Percentiles rank a stretch among this genome's conserved stretches.
phyloP scores from a whole-genome alignment of 2,888 invertebrate genomes.

The Brachyopa scutellaris region DNA sequence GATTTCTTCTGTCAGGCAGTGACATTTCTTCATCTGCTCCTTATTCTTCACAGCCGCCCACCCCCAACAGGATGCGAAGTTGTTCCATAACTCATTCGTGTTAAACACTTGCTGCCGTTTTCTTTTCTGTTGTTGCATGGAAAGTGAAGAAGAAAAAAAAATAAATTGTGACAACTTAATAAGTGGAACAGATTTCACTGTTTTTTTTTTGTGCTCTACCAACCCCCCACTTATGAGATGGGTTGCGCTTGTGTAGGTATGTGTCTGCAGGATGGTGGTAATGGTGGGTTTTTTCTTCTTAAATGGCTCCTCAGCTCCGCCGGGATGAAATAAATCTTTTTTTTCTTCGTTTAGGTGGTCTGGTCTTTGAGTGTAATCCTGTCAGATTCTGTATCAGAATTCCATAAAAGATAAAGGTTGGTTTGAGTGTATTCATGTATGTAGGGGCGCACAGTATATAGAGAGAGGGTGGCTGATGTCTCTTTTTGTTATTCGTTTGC shows the following conservation, averaged over 20 bases:
- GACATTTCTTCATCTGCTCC: slow-evolving; percentile 64
- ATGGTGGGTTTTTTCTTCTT: slow-evolving; percentile 54
- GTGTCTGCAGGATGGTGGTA: slow-evolving; percentile 24
- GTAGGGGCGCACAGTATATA: too few relatives aligned
- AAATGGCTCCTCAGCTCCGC: slow-evolving; percentile 63
- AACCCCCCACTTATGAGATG: slow-evolving; percentile 52
- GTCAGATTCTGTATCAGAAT: slow-evolving; percentile 61
- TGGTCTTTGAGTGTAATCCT: slow-evolving; percentile 44
- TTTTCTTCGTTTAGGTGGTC: slow-evolving; percentile 22
- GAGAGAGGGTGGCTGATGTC: slow-evolving; percentile 44
- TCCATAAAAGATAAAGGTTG: slow-evolving; percentile 68
- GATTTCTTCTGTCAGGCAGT: slow-evolving; percentile 62
- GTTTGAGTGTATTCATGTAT: not conserved
- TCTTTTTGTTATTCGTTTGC: slow-evolving; percentile 70
- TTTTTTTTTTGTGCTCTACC: slow-evolving; percentile 38
- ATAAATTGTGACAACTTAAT: slow-evolving; percentile 76
- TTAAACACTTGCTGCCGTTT: slow-evolving; percentile 74
- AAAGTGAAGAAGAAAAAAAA: slow-evolving; percentile 59
- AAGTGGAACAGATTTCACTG: slow-evolving; percentile 75
- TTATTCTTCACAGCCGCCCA: not conserved
- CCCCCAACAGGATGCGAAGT: slow-evolving; percentile 56
- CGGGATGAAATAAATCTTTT: slow-evolving; percentile 65
- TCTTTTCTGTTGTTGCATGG: slow-evolving; percentile 58
- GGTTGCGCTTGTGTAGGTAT: slow-evolving; percentile 34
- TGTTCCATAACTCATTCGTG: slow-evolving; percentile 74